Evolutionary conservation across 2,113 vertebrate genomes (phyloP), one percentile per base, ranked within the genome.

Genomic region (Macrotis lagotis): DNA sequence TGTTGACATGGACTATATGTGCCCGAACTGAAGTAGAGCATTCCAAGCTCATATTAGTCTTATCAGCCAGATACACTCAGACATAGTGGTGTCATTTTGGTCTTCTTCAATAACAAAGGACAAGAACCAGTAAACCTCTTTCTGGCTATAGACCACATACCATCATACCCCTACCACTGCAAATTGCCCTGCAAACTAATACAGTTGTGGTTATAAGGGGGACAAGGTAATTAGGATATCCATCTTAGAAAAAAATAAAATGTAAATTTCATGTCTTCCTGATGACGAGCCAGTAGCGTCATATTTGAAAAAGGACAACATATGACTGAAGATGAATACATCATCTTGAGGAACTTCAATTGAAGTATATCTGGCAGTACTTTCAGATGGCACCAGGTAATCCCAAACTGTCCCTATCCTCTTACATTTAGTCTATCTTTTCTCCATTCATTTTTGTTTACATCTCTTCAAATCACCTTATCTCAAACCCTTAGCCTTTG

Each of bases 301-400:
- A 89, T 74, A 37, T 83, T 24, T 83, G n/a, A 83, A 83, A 44
- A 83, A 83, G 66, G n/a, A 44, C 19, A 74, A 74, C 31, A 74
- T 16, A 47, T 16, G 12, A 74, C 0, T 19, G 19, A 48, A 6
- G 12, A 0, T 0, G 47, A 26, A 25, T 25, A 48, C 1, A 11
- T 0, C 0, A 48, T 53, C 88, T 88, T 91, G 22, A 11, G 48
- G 22, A 25, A 48, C 48, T 51, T 14, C 89, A 28, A 52, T 8
- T 49, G 26, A 50, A 52, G 74, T 48, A 49, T 7, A n/a, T 4
- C n/a, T 26, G 6, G n/a, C n/a, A 25, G 7, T 10, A 48, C 52
- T 25, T 25, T 74, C 48, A 0, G 10, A 16, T 12, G 51, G 49
- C 51, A n/a, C 90, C 48, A 49, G 37, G 10, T 28, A 1, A 22